These are phyloP conservation scores for Xestia rhomboidea DNA, from an alignment of 2,888 invertebrate genomes.

Conservation along the genomic window DNA sequence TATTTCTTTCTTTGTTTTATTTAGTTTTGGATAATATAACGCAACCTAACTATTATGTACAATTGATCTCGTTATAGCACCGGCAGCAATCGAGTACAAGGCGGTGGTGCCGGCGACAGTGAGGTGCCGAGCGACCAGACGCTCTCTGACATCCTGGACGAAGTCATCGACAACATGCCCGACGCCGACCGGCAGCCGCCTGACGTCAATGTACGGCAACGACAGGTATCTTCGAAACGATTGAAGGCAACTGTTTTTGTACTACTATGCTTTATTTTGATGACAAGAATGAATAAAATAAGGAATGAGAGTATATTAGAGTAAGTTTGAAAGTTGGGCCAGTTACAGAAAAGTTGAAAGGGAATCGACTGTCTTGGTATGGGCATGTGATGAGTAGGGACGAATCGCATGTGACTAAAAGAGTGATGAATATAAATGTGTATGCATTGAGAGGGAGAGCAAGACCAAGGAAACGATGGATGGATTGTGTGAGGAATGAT, in stretches of 20 bases:
- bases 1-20: not conserved
- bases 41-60: not conserved
- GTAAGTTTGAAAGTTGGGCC: no score
- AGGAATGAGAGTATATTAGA: no score
- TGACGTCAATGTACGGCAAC: slow-evolving; percentile 76
- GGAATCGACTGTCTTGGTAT: no score
- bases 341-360: no score
- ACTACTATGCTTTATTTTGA: not conserved
- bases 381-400: no score
- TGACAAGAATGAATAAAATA: no score
- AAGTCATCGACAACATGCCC: slow-evolving; percentile 95
- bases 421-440: no score
- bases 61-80: slow-evolving; percentile 74
- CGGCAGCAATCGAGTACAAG: slow-evolving; percentile 73
- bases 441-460: no score
- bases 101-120: slow-evolving; percentile 82
- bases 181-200: slow-evolving; percentile 88
- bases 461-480: no score
- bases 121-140: slow-evolving; percentile 92
- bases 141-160: slow-evolving; percentile 95
- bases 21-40: not conserved
- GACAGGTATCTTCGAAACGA: slow-evolving; percentile 59
- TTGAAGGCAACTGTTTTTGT: not conserved
- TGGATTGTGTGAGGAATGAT: no score
- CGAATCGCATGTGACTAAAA: no score